Conservation (phyloP, 2,888 invertebrate species). For the Drosophila mettleri region DNA sequence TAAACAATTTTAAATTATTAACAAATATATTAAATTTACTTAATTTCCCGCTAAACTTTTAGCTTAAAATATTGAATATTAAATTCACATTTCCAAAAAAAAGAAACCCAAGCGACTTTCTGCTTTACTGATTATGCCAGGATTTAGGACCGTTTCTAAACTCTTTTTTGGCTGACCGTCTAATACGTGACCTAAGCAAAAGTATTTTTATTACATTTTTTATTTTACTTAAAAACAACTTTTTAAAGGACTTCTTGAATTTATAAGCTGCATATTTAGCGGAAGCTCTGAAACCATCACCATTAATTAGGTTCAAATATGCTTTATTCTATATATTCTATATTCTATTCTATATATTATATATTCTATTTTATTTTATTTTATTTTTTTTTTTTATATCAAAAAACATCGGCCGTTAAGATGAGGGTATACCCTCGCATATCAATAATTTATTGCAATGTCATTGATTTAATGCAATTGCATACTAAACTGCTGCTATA, state of each 20-base stretch:
- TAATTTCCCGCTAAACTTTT: too few species aligned
- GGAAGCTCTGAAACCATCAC: not conserved
- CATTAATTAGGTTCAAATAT: too few species aligned
- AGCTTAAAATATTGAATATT: not conserved
- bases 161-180: slow-evolving; percentile 16
- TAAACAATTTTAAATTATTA: too few species aligned
- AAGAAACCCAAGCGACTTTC: slow-evolving; percentile 11
- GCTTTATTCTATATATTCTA: too few species aligned
- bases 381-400: too few species aligned
- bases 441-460: not conserved
- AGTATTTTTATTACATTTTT: not conserved
- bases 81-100: not conserved
- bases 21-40: too few species aligned
- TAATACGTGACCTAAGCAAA: slow-evolving; percentile 26
- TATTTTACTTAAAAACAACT: not conserved
- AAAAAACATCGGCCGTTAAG: too few species aligned
- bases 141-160: slow-evolving; percentile 7
- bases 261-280: not conserved
- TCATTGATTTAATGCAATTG: not conserved
- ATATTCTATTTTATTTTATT: too few species aligned
- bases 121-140: slow-evolving; percentile 31
- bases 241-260: not conserved
- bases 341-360: too few species aligned
- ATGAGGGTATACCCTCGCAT: not conserved
- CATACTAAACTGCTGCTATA: not conserved